A percentile compares a stretch with the other conserved stretches of the same genome.
These are phyloP conservation scores for Chrysocyon brachyurus DNA, from an alignment of 2,797 vertebrate genomes.

Conservation along the genomic window DNA sequence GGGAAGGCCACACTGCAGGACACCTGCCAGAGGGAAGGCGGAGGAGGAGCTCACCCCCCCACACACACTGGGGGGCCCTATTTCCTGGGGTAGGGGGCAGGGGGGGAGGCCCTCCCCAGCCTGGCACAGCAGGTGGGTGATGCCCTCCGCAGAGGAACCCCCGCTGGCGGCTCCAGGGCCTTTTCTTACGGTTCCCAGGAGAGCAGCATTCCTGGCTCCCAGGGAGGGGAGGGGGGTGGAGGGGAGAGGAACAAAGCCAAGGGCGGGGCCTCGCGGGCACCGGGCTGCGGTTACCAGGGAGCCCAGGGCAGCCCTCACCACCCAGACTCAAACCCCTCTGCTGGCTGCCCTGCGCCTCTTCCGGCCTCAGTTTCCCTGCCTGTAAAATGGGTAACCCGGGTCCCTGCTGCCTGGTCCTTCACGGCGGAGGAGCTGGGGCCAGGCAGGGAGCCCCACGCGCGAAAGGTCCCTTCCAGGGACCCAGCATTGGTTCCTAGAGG, in stretches of 20 bases:
- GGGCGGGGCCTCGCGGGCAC: background rate
- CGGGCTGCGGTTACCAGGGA: background rate
- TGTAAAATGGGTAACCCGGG: background rate
- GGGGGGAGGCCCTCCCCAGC: background rate
- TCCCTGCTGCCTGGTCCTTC: background rate
- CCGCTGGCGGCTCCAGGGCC: rapidly evolving
- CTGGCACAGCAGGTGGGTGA: background rate
- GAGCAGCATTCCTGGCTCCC: background rate
- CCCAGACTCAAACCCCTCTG: background rate
- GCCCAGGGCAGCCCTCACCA: too few species aligned
- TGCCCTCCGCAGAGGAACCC: too few species aligned
- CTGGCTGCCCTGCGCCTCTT: background rate
- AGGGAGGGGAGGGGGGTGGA: background rate
- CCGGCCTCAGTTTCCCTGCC: background rate
- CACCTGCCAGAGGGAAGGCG: too few species aligned
- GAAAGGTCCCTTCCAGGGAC: background rate
- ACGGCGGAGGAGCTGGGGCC: background rate
- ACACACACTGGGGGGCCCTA: background rate
- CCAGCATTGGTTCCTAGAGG: background rate
- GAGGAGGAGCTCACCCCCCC: background rate
- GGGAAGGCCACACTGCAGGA: background rate
- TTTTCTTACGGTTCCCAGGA: background rate
- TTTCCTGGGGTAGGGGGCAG: background rate
- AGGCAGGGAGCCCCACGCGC: rapidly evolving
- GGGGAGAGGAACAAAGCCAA: background rate